phyloP scores from a whole-genome alignment of 2,113 vertebrate species.

The Galbula dea region DNA sequence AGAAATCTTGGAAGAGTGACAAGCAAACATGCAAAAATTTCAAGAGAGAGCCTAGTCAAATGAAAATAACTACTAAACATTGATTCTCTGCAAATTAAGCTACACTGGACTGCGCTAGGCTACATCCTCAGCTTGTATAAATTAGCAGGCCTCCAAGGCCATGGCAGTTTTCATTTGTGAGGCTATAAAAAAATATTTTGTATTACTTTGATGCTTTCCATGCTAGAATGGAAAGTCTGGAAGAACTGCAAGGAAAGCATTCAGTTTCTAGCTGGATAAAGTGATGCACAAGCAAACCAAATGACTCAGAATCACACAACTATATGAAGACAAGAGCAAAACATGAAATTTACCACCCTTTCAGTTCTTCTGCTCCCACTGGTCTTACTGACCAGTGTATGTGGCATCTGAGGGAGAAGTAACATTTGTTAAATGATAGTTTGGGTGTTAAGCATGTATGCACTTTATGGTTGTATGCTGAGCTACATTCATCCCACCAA shows the following conservation, averaged over 20 bases:
- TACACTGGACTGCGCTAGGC: neutral
- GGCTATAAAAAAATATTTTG: neutral
- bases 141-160: neutral
- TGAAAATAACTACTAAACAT: neutral
- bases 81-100: neutral
- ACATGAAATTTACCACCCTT: neutral
- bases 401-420: neutral
- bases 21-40: conserved; percentile 15
- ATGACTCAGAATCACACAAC: neutral
- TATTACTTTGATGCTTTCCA: conserved; percentile 3
- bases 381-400: neutral
- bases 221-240: neutral
- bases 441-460: neutral
- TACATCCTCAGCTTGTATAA: neutral
- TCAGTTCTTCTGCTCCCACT: neutral
- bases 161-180: neutral
- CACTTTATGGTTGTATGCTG: neutral
- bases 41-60: neutral
- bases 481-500: neutral
- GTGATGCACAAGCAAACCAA: neutral
- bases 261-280: neutral
- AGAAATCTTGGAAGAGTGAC: neutral
- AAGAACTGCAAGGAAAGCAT: neutral
- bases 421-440: neutral
- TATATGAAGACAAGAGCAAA: neutral